Conservation (phyloP, 92 coral and sea anemone genomes). For the Parazoanthus darwini region DNA sequence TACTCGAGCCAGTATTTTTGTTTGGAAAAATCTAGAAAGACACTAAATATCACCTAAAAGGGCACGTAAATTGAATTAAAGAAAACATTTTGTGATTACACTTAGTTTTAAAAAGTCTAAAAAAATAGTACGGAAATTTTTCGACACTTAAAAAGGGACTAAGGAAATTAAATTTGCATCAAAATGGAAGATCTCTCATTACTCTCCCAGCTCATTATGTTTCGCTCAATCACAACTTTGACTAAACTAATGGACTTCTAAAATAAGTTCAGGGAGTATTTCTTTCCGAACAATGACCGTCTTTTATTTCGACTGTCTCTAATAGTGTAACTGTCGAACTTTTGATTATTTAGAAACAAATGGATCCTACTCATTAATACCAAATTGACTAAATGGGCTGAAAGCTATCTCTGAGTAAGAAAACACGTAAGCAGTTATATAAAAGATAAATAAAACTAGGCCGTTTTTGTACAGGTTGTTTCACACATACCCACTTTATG, state of each 20-base stretch:
- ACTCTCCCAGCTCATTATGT: constrained; percentile 71
- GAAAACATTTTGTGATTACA: constrained; percentile 73
- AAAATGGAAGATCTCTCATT: constrained; percentile 63
- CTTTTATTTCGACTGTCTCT: constrained; percentile 58
- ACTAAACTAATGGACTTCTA: constrained; percentile 65
- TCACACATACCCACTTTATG: constrained; percentile 15
- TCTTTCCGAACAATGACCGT: constrained; percentile 46
- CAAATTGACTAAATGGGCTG: constrained; percentile 55
- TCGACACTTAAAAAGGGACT: constrained; percentile 62
- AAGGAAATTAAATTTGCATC: constrained; percentile 87
- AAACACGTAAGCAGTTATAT: constrained; percentile 61
- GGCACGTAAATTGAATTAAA: constrained; percentile 68
- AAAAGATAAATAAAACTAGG: constrained; percentile 60
- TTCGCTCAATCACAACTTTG: constrained; percentile 67
- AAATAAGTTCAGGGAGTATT: constrained; percentile 55
- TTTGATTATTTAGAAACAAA: constrained; percentile 55
- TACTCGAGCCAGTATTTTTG: constrained; percentile 48
- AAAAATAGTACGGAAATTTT: constrained; percentile 65
- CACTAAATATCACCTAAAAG: constrained; percentile 25
- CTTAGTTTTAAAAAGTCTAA: constrained; percentile 68
- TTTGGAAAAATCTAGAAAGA: constrained; percentile 46
- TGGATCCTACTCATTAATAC: constrained; percentile 65
- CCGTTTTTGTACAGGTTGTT: constrained; percentile 49
- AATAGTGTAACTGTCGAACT: constrained; percentile 60
- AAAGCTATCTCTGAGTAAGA: constrained; percentile 48